Evolutionary conservation across 2,888 invertebrate species (phyloP), one percentile per base, ranked within the genome.

Genomic region (Penaeus monodon): DNA sequence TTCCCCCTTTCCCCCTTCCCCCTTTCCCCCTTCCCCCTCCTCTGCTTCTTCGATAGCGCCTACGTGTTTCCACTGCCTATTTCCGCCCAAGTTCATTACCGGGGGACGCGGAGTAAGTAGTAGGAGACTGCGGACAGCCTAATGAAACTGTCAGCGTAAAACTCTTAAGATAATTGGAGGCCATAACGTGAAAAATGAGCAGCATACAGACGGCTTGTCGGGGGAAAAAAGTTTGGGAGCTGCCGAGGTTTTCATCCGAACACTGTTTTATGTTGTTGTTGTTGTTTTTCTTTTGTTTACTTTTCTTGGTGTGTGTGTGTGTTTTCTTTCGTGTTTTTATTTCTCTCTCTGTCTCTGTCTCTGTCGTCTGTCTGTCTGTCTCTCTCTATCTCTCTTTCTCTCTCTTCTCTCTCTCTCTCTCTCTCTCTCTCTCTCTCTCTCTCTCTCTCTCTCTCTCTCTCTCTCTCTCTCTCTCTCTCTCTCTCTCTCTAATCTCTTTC

Each of bases 181-280:
- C 57, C 57, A 57, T 57, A 57, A 57, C 57, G 57, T 57, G 57
- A 57, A 57, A 57, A 57, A 57, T 57, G 57, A 57, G n/a, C n/a
- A 29, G n/a, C 70, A 27, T 70, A 29, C 70, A 70, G 29, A 70
- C n/a, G 14, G 70, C 70, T 70, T 70, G 70, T 70, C 70, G 12
- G 17, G 57, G 57, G 57, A 17, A 12, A 12, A 57, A 57, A 57
- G 44, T 20, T 57, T 57, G 57, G 57, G 57, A 1, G 57, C 3
- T 57, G 17, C 29, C 24, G 70, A 70, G 70, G 27, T 70, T 27
- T 27, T 24, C 29, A 2, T 6, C 22, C 70, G 10, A 10, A 10
- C 44, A 10, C 44, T 8, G 44, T 10, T 44, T 29, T 29, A 38
- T 14, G 17, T 14, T 14, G 10, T 20, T 29, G 1, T 68, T 20